Percentiles rank a stretch among this genome's conserved stretches.
phyloP scores from a whole-genome alignment of 2,113 vertebrate species.

The Tylochromis polylepis region DNA sequence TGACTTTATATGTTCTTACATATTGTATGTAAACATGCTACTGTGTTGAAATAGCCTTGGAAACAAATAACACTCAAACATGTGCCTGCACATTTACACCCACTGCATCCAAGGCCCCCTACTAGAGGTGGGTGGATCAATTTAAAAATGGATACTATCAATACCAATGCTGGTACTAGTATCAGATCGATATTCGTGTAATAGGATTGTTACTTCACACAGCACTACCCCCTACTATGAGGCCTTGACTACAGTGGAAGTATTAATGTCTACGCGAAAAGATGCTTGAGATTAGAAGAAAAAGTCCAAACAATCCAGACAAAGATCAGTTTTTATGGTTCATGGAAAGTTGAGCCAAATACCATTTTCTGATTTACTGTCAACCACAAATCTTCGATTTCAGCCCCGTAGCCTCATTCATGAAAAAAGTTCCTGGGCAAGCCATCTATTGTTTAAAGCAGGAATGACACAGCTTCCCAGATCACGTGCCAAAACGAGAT shows the following conservation, averaged over 20 bases:
- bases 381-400: background rate
- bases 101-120: background rate
- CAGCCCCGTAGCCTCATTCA: background rate
- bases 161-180: background rate
- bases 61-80: background rate
- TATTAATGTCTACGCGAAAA: background rate
- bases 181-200: background rate
- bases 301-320: background rate
- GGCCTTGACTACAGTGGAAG: background rate
- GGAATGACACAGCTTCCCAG: background rate
- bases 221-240: background rate
- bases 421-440: background rate
- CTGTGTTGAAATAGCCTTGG: background rate
- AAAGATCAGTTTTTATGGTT: background rate
- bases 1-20: background rate
- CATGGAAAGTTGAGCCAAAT: background rate
- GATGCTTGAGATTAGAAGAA: background rate
- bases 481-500: background rate
- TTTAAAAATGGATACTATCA: background rate
- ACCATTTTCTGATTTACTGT: background rate
- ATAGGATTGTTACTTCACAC: background rate
- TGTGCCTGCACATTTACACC: background rate
- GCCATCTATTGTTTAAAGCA: background rate
- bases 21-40: background rate
- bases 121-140: background rate